Evolutionary conservation across 1,140 invertebrate species (phyloP).

Genomic region (Ridgeia piscesae): DNA sequence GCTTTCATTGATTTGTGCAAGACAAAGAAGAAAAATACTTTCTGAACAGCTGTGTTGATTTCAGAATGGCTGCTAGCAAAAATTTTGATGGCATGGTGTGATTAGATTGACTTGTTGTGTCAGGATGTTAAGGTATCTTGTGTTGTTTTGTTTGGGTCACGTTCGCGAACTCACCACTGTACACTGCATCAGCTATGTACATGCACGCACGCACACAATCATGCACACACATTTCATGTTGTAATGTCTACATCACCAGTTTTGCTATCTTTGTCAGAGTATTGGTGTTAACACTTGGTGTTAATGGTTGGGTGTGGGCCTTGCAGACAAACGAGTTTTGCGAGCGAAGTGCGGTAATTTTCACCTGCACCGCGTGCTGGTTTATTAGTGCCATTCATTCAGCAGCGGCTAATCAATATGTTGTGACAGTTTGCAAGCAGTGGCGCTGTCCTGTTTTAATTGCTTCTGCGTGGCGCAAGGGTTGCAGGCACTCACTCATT

Average conservation of each 20-base stretch:
- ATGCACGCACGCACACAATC: not conserved
- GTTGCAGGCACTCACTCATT: not conserved
- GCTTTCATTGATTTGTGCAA: not conserved
- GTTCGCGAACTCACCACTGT: not conserved
- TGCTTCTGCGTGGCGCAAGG: not conserved
- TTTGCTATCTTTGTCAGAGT: too few relatives aligned
- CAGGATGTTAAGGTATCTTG: not conserved
- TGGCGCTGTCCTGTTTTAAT: not conserved
- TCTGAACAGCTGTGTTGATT: not conserved
- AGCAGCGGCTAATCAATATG: not conserved
- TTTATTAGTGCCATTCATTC: not conserved
- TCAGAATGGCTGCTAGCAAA: not conserved
- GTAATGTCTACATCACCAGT: too few relatives aligned
- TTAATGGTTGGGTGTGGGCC: not conserved
- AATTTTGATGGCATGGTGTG: not conserved
- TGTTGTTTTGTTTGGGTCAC: not conserved
- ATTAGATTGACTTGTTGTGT: not conserved
- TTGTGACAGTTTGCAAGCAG: not conserved
- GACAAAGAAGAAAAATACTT: not conserved
- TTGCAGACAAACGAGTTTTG: not conserved
- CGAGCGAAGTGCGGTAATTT: not conserved
- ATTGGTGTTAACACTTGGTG: not conserved
- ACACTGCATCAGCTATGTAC: not conserved
- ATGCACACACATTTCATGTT: too few relatives aligned
- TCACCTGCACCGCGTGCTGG: not conserved